phyloP scores from a whole-genome alignment of 2,797 vertebrate species.

The Enteromius fasciolatus region DNA sequence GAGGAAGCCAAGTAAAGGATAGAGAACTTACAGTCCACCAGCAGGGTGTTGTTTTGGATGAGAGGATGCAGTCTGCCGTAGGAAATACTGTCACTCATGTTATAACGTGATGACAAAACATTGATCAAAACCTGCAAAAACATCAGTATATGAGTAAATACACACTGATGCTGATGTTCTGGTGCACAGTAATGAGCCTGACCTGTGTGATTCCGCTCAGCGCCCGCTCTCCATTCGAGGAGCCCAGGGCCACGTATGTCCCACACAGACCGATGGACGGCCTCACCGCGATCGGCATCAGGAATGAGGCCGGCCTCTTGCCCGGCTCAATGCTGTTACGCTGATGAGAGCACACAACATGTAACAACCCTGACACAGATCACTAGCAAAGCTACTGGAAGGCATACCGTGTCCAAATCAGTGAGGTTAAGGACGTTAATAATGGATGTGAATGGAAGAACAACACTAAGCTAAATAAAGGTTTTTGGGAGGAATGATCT shows the following conservation, averaged over 20 bases:
- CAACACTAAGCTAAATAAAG: too few relatives aligned
- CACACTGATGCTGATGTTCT: background rate
- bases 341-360: conserved; percentile 70
- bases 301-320: conserved; percentile 91
- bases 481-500: too few relatives aligned
- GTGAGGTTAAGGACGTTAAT: too few relatives aligned
- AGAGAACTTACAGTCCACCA: conserved; percentile 90
- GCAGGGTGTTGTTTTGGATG: conserved; percentile 84
- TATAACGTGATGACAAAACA: conserved; percentile 89
- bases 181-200: background rate
- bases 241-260: conserved; percentile 90
- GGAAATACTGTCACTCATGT: conserved; percentile 92
- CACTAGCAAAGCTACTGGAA: too few relatives aligned
- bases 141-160: background rate
- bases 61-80: conserved; percentile 91
- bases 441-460: too few relatives aligned
- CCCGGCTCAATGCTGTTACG: conserved; percentile 84
- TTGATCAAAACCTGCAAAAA: conserved; percentile 89
- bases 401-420: too few relatives aligned
- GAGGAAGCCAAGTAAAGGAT: background rate
- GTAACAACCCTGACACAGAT: background rate
- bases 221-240: conserved; percentile 86
- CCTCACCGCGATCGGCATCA: conserved; percentile 91
- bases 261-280: conserved; percentile 91
- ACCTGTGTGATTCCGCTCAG: conserved; percentile 94